Evolutionary conservation across 2,797 vertebrate species (phyloP), one percentile per base, ranked within the genome.

Genomic region (Remorina albescens): DNA sequence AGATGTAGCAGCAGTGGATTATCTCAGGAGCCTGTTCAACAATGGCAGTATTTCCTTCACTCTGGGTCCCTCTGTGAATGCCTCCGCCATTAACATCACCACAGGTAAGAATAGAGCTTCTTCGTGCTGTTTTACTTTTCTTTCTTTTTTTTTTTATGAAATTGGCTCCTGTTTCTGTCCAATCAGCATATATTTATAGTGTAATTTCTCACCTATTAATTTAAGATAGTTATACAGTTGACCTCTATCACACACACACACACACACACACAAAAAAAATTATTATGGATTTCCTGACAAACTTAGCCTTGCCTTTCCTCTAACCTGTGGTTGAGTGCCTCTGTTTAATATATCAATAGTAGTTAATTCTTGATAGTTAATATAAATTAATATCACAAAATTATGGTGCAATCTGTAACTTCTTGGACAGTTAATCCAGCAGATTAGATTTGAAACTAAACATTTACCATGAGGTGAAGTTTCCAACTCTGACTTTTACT

Each of bases 81-180:
- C 88, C 65, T 88, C 88, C 32, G 8, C 78, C 11, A 62, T 87
- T 18, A 0, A 71, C 13, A 56, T 93, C 21, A 90, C 80, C 67
- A 88, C 92, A 81, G 93, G 93, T 94, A 72, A 74, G 61, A 53
- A 34, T 13, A 0, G 8, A 57, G 25, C n/a, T 26, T 55, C 36
- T n/a, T n/a, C n/a, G n/a, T n/a, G n/a, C n/a, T n/a, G n/a, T n/a
- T n/a, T n/a, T n/a, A n/a, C n/a, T n/a, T n/a, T n/a, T n/a, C n/a
- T n/a, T n/a, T n/a, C n/a, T n/a, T n/a, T n/a, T n/a, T n/a, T n/a
- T n/a, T n/a, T n/a, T n/a, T n/a, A n/a, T n/a, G n/a, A n/a, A n/a
- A n/a, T n/a, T n/a, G n/a, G n/a, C n/a, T n/a, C n/a, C n/a, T n/a
- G n/a, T n/a, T n/a, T 1, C 21, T 47, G 46, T 47, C 10, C 21